These are phyloP conservation scores for Seriola quinqueradiata DNA, from an alignment of 2,113 vertebrate species.

Conservation along the genomic window DNA sequence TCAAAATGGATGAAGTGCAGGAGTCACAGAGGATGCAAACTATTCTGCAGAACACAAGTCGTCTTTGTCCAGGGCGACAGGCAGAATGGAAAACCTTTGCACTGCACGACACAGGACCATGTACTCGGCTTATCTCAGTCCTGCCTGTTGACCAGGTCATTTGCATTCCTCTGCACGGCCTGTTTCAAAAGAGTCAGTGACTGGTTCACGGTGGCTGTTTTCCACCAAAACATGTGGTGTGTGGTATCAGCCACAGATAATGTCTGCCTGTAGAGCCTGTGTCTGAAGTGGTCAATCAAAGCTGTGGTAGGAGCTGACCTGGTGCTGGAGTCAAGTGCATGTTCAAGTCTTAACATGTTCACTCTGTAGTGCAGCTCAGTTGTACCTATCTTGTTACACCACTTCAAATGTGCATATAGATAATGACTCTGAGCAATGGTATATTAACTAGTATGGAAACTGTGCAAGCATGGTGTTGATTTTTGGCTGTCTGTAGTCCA, in stretches of 20 bases:
- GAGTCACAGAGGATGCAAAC: slow-evolving; percentile 8
- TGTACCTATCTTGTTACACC: background rate
- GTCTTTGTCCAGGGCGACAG: background rate
- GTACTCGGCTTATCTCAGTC: slow-evolving; percentile 42
- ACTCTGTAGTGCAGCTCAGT: background rate
- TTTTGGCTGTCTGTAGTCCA: slow-evolving; percentile 29
- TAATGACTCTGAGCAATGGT: background rate
- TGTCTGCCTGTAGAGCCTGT: slow-evolving; percentile 19
- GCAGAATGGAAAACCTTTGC: slow-evolving; percentile 57
- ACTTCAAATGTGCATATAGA: background rate
- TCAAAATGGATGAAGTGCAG: background rate
- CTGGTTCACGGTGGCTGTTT: slow-evolving; percentile 28
- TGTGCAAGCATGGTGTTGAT: slow-evolving; percentile 13
- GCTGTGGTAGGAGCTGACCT: slow-evolving; percentile 11
- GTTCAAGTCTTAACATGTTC: slow-evolving; percentile 14
- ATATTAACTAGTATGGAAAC: slow-evolving; percentile 19
- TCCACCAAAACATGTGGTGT: slow-evolving; percentile 45
- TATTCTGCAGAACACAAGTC: background rate
- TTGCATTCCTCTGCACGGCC: slow-evolving; percentile 69
- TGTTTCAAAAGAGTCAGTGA: slow-evolving; percentile 56
- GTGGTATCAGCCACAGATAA: slow-evolving; percentile 61
- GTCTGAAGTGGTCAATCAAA: slow-evolving; percentile 55
- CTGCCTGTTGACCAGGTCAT: slow-evolving; percentile 57
- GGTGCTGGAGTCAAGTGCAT: slow-evolving; percentile 46
- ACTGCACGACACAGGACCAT: slow-evolving; percentile 9